These are phyloP conservation scores for Alectoris magna DNA, from an alignment of 2,797 vertebrate species.

Conservation along the genomic window DNA sequence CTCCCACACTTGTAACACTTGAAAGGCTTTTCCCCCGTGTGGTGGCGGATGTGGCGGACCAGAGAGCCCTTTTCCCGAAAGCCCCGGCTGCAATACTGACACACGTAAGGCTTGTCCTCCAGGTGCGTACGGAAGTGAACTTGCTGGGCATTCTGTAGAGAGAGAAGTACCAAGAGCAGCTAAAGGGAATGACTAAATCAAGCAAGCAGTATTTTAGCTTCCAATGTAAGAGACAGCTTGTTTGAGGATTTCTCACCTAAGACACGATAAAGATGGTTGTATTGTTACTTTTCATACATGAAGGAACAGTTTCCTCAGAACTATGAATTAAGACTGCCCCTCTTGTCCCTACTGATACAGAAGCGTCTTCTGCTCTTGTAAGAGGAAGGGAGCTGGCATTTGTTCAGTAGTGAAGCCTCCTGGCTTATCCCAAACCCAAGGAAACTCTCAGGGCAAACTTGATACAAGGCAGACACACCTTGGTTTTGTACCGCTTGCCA, in stretches of 20 bases:
- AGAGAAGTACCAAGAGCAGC: not conserved
- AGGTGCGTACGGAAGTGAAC: conserved; percentile 95
- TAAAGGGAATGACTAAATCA: fast-evolving
- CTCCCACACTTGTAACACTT: conserved; percentile 92
- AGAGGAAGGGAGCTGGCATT: not conserved
- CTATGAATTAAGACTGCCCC: not conserved
- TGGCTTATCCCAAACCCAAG: not conserved
- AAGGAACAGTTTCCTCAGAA: not conserved
- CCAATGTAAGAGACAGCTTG: fast-evolving
- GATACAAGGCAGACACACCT: conserved; percentile 78
- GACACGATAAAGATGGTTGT: fast-evolving
- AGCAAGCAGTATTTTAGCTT: fast-evolving
- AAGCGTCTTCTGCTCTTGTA: not conserved
- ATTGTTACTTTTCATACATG: fast-evolving
- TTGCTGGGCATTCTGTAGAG: conserved; percentile 92
- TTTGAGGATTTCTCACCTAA: not conserved
- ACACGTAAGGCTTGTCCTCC: conserved; percentile 92
- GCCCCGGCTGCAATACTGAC: conserved; percentile 89
- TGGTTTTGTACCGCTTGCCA: conserved; percentile 96
- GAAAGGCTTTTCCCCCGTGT: conserved; percentile 97
- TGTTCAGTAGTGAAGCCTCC: not conserved
- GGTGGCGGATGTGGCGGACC: conserved; percentile 94
- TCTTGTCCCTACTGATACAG: not conserved
- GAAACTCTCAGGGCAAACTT: too few relatives aligned
- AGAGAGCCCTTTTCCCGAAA: conserved; percentile 97